phyloP scores from a whole-genome alignment of 2,797 vertebrate genomes.

The Liasis olivaceus region DNA sequence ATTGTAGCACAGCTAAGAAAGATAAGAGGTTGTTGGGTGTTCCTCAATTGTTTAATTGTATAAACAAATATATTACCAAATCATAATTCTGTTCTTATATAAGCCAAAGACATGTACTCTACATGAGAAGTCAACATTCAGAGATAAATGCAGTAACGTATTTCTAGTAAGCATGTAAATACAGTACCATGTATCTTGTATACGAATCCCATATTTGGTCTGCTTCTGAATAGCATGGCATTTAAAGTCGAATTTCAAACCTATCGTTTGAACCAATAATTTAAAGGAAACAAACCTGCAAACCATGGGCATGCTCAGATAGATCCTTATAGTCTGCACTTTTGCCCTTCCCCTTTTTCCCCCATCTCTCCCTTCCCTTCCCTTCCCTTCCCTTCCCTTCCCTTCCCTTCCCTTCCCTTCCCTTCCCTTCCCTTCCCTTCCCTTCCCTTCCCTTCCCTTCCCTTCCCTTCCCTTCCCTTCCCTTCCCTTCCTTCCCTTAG shows the following conservation, averaged over 20 bases:
- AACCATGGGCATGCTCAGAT: neutral
- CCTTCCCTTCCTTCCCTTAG: neutral
- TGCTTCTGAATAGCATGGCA: neutral
- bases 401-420: no score
- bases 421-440: neutral
- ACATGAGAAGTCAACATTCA: neutral
- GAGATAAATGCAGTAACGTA: neutral
- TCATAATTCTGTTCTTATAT: neutral
- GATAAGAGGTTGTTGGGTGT: neutral
- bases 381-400: neutral
- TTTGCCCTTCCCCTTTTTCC: neutral
- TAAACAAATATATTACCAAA: neutral
- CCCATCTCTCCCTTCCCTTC: neutral
- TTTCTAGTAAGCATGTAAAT: neutral
- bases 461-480: no score
- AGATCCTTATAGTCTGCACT: neutral
- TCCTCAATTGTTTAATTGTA: neutral
- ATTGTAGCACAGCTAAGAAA: neutral
- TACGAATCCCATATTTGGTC: neutral
- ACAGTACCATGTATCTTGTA: neutral
- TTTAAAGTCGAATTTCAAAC: neutral
- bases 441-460: neutral
- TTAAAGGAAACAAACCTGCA: neutral
- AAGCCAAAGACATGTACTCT: neutral
- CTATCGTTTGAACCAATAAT: neutral